Evolutionary conservation across 1,140 invertebrate genomes (phyloP), one percentile per base, ranked within the genome.

Genomic region (Sminthurinus signatus): DNA sequence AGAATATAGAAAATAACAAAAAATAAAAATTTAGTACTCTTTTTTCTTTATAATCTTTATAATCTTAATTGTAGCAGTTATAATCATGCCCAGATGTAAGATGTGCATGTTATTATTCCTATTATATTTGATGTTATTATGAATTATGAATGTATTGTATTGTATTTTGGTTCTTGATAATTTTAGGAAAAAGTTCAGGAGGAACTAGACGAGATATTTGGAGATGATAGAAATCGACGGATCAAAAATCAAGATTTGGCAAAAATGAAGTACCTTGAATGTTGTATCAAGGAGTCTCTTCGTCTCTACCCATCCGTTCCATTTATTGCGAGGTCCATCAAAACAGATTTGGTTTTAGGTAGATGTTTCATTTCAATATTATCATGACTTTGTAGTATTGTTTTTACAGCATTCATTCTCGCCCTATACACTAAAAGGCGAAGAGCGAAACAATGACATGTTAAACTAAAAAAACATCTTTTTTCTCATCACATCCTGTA

Each of bases 1-100:
- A 19, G 44, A 28, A 14, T 36, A 19, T 27, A 63, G 61, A 51
- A 48, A 29, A 19, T 27, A 19, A 51, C 96, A 73, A n/a, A n/a
- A n/a, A n/a, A n/a, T n/a, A n/a, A n/a, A n/a, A n/a, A n/a, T n/a
- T n/a, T n/a, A n/a, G n/a, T n/a, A n/a, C n/a, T n/a, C n/a, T n/a
- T n/a, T n/a, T n/a, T n/a, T 95, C 92, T 1, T 95, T 91, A 0
- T 5, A 36, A 36, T 36, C 5, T 36, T 15, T 36, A 15, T 8
- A 15, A 36, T 5, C 5, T 36, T 5, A 36, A 36, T 36, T 36
- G 5, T 15, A 8, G 32, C 5, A 36, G 32, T 15, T 36, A 88
- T 89, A 1, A 85, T 88, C 44, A 88, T 83, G 12, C 86, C 88
- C 28, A 88, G 86, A 72, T 94, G 91, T 80, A 88, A 88, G 67